Conservation (phyloP, 2,113 vertebrate genomes). For the Edolisoma coerulescens region DNA sequence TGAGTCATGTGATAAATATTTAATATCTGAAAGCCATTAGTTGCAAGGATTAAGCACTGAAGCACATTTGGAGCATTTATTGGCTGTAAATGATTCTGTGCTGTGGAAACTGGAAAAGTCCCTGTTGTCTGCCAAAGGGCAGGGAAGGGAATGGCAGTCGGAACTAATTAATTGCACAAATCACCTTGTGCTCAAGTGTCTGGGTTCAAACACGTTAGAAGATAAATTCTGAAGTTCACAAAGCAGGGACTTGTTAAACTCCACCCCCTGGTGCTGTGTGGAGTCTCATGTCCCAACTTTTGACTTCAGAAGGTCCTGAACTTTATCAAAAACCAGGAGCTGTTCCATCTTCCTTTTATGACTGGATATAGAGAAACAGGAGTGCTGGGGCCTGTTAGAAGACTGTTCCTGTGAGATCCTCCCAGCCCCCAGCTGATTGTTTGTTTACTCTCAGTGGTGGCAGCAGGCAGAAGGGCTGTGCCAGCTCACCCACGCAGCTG, state of each 20-base stretch:
- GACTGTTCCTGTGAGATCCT: not conserved
- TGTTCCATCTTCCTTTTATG: not conserved
- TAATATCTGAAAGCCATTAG: not conserved
- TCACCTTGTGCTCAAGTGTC: accelerated
- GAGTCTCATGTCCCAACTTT: not conserved
- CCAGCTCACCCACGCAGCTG: not conserved
- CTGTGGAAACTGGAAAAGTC: not conserved
- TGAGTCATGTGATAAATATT: not conserved
- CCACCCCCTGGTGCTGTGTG: accelerated
- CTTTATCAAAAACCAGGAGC: not conserved
- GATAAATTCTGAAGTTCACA: not conserved
- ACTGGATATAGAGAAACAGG: not conserved
- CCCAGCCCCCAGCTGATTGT: not conserved
- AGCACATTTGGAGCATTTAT: accelerated
- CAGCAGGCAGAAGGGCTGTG: not conserved
- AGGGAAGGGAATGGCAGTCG: not conserved
- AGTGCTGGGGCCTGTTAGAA: not conserved
- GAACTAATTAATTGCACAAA: not conserved
- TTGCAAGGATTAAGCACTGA: not conserved
- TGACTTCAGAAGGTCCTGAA: not conserved
- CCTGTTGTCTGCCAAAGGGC: not conserved
- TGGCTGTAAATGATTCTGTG: not conserved
- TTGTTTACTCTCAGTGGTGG: not conserved
- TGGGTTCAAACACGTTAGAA: not conserved
- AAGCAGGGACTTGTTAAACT: not conserved